These are phyloP conservation scores for Leptopilina clavipes DNA, from an alignment of 1,140 invertebrate species.

Conservation along the genomic window DNA sequence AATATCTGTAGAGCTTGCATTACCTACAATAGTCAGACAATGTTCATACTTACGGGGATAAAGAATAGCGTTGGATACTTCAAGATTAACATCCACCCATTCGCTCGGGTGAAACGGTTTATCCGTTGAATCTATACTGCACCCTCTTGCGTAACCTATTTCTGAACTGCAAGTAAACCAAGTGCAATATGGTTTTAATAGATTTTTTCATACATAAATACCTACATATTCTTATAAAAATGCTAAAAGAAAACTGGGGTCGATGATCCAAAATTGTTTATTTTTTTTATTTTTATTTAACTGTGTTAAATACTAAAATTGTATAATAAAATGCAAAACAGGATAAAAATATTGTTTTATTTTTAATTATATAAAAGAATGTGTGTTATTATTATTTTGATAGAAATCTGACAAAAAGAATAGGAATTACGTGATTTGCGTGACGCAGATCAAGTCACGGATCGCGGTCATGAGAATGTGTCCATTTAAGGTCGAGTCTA, in stretches of 20 bases:
- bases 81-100: slow-evolving; percentile 76
- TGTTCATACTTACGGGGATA: slow-evolving; percentile 68
- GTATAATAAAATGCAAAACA: too few species aligned
- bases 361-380: too few species aligned
- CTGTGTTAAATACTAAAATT: too few species aligned
- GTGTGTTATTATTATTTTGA: too few species aligned
- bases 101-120: slow-evolving; percentile 75
- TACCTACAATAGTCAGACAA: slow-evolving; percentile 57
- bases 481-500: slow-evolving; percentile 65
- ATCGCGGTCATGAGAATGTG: slow-evolving; percentile 52
- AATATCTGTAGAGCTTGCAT: slow-evolving; percentile 36
- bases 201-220: neutral
- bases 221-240: too few species aligned
- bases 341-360: too few species aligned
- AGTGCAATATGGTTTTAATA: too few species aligned
- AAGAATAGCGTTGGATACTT: slow-evolving; percentile 73
- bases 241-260: too few species aligned
- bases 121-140: slow-evolving; percentile 73
- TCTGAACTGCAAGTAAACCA: slow-evolving; percentile 65
- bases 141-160: slow-evolving; percentile 71
- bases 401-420: slow-evolving; percentile 41
- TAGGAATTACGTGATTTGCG: slow-evolving; percentile 55
- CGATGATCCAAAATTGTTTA: too few species aligned
- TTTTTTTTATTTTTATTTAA: too few species aligned
- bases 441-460: slow-evolving; percentile 48